Conservation (phyloP, 2,797 vertebrate species). For the Mionectes olivaceus region DNA sequence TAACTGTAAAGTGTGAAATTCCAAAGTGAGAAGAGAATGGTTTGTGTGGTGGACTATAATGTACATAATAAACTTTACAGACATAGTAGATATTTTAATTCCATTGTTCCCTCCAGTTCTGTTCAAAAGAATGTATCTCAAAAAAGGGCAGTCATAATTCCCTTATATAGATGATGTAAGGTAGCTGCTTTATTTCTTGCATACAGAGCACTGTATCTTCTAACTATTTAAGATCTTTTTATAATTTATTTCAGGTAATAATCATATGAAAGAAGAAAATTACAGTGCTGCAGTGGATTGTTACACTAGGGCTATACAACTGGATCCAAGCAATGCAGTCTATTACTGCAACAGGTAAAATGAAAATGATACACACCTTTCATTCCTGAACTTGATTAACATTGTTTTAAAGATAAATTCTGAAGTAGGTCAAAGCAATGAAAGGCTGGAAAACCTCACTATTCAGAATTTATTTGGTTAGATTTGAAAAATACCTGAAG, state of each 20-base stretch:
- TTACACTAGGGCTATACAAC: conserved; percentile 91
- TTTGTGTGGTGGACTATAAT: neutral
- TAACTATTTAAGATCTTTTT: neutral
- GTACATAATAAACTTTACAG: neutral
- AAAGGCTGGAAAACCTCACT: neutral
- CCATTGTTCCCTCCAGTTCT: neutral
- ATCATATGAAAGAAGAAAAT: conserved; percentile 98
- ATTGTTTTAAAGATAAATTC: neutral
- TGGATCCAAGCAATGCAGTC: conserved; percentile 95
- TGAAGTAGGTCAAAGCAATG: neutral
- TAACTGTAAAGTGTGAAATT: neutral
- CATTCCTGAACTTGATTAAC: neutral
- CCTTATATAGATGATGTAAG: neutral
- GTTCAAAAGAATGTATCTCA: neutral
- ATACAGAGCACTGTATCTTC: neutral
- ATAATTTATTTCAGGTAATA: conserved; percentile 87
- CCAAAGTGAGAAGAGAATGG: neutral
- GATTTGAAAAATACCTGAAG: neutral
- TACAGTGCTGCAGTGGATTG: conserved; percentile 92
- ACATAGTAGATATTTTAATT: neutral
- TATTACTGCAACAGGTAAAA: conserved; percentile 96
- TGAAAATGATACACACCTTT: neutral
- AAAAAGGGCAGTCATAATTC: neutral
- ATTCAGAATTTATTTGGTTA: neutral
- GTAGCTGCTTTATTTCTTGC: neutral